These are phyloP conservation scores for Anolis sagrei DNA, from an alignment of 2,113 vertebrate species.

Conservation along the genomic window DNA sequence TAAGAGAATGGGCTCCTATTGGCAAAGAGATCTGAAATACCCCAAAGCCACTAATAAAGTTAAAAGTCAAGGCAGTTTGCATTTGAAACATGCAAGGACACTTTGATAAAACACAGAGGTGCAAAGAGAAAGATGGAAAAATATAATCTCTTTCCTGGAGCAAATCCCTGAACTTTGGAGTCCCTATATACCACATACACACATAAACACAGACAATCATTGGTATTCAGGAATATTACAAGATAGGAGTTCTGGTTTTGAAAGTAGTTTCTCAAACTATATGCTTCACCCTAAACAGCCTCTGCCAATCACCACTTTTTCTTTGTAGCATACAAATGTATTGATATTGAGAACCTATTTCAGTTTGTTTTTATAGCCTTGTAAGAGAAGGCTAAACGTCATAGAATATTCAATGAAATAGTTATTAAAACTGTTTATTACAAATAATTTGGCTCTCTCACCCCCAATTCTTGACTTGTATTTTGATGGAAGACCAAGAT, in stretches of 20 bases:
- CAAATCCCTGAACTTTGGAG: background rate
- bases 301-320: background rate
- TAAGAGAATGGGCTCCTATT: background rate
- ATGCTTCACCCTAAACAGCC: background rate
- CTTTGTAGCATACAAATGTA: background rate
- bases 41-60: background rate
- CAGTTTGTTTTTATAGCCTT: background rate
- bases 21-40: slow-evolving; percentile 21
- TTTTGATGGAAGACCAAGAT: background rate
- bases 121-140: background rate
- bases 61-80: background rate
- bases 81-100: background rate
- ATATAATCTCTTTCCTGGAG: background rate
- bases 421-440: background rate
- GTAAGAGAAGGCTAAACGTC: background rate
- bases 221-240: background rate
- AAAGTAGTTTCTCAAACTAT: background rate
- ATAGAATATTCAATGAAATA: background rate
- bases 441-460: background rate
- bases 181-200: background rate
- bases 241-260: background rate
- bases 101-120: background rate
- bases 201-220: background rate
- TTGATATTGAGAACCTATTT: background rate
- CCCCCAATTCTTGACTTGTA: background rate